These are phyloP conservation scores for Acanthosoma haemorrhoidale DNA, from an alignment of 2,888 invertebrate species.

Conservation along the genomic window DNA sequence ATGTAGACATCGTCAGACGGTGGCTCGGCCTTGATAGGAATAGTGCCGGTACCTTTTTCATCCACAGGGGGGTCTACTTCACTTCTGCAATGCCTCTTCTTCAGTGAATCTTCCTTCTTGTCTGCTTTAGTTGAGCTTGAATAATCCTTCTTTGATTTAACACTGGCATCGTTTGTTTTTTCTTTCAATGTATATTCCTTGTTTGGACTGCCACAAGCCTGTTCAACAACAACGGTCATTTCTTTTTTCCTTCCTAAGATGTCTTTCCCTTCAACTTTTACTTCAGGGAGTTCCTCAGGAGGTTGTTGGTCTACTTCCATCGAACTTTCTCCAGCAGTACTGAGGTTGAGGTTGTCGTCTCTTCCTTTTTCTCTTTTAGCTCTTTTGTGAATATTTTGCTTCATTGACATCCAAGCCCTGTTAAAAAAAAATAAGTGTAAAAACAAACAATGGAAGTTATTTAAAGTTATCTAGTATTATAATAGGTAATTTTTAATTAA, in stretches of 20 bases:
- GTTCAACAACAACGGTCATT: not conserved
- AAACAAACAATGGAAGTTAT: too few species aligned
- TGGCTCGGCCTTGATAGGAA: too few species aligned
- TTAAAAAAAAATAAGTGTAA: not conserved
- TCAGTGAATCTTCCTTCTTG: too few species aligned
- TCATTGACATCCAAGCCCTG: slow-evolving; percentile 2
- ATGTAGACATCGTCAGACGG: too few species aligned
- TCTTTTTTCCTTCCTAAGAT: not conserved
- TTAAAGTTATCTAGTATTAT: too few species aligned
- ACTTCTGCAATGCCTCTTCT: too few species aligned
- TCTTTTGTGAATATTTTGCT: not conserved
- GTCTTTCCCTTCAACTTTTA: not conserved
- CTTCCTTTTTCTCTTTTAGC: slow-evolving; percentile 17
- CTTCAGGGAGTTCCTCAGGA: too few species aligned
- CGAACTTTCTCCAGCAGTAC: not conserved
- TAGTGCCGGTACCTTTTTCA: too few species aligned
- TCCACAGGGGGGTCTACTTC: too few species aligned
- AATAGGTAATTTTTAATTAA: too few species aligned
- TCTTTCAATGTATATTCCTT: not conserved
- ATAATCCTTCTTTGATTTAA: not conserved
- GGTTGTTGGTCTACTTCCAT: not conserved
- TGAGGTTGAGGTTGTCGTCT: not conserved
- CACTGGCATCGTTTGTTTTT: not conserved
- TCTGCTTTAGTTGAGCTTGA: not conserved
- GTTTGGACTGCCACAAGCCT: not conserved